Conservation (phyloP, 2,113 vertebrate genomes). For the Poeciliopsis prolifica region DNA sequence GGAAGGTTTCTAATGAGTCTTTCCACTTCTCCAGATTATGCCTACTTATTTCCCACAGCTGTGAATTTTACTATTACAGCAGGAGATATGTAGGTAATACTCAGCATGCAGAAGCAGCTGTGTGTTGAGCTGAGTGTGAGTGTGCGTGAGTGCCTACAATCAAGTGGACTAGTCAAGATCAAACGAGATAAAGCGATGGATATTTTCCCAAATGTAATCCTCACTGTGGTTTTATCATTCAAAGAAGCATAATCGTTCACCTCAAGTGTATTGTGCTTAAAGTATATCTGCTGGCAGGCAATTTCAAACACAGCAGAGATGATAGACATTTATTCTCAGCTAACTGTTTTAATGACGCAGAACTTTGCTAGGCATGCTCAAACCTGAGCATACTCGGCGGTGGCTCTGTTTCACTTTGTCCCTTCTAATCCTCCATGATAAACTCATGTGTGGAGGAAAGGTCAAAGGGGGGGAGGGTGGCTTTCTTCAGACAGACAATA, state of each 20-base stretch:
- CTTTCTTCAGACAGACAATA: constrained; percentile 38
- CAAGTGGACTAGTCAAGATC: constrained; percentile 40
- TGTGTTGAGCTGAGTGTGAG: constrained; percentile 27
- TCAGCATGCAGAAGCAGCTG: constrained; percentile 10
- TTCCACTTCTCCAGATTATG: constrained; percentile 10
- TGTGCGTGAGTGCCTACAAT: constrained; percentile 38
- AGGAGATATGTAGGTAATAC: constrained; percentile 25
- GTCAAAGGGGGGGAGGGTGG: constrained; percentile 1
- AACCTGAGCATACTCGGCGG: constrained; percentile 50
- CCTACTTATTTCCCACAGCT: constrained; percentile 25
- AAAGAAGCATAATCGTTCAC: constrained; percentile 46
- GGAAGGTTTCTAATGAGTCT: constrained; percentile 5
- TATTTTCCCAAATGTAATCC: constrained; percentile 36
- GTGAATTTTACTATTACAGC: constrained; percentile 18
- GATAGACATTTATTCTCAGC: constrained; percentile 59
- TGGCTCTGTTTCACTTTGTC: constrained; percentile 62
- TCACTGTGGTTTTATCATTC: constrained; percentile 38
- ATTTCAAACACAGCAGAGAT: constrained; percentile 35
- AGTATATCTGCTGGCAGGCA: constrained; percentile 20
- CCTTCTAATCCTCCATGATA: constrained; percentile 61
- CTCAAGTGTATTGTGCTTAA: constrained; percentile 28
- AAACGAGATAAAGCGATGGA: constrained; percentile 42
- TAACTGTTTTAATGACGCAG: constrained; percentile 56
- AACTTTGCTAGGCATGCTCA: constrained; percentile 55
- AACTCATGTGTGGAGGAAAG: constrained; percentile 46